A percentile compares a stretch with the other conserved stretches of the same genome.
These are phyloP conservation scores for Ormyrus rosae DNA, from an alignment of 2,888 invertebrate species.

Conservation along the genomic window DNA sequence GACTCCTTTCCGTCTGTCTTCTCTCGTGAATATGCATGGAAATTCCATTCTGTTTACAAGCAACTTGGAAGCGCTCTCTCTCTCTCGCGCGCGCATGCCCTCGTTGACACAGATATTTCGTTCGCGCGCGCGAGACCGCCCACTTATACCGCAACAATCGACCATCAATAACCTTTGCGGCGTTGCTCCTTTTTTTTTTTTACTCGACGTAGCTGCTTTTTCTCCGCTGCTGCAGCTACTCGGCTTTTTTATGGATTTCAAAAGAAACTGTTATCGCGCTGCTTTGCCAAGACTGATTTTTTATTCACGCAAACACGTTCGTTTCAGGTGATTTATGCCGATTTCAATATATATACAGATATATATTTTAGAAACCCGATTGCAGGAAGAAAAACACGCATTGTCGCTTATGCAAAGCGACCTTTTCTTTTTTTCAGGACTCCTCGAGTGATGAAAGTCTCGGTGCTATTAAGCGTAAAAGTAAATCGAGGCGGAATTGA, in stretches of 20 bases:
- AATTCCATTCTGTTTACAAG: slow-evolving; percentile 71
- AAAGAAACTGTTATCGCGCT: slow-evolving; percentile 23
- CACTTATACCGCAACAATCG: slow-evolving; percentile 41
- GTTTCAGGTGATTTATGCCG: slow-evolving; percentile 27
- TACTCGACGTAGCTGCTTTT: not conserved
- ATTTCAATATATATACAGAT: slow-evolving; percentile 1
- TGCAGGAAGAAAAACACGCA: no score
- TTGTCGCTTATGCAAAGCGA: no score
- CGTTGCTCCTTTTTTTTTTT: slow-evolving; percentile 7
- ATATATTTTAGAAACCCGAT: not conserved
- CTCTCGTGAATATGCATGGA: slow-evolving; percentile 68
- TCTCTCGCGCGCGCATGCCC: not conserved
- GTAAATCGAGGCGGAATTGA: no score
- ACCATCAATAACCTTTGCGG: slow-evolving; percentile 38
- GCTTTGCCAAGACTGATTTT: slow-evolving; percentile 11
- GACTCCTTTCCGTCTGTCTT: slow-evolving; percentile 22
- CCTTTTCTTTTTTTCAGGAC: no score
- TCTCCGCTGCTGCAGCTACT: not conserved
- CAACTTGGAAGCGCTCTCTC: no score
- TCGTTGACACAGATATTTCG: slow-evolving; percentile 68
- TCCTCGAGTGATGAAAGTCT: no score
- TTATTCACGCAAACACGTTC: slow-evolving; percentile 15
- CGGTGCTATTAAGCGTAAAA: no score
- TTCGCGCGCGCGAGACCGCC: slow-evolving; percentile 57
- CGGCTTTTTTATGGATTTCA: slow-evolving; percentile 9